A percentile compares a stretch with the other conserved stretches of the same genome.
Evolutionary conservation across 2,797 vertebrate genomes (phyloP).

Genomic region (Diplodus sargus): DNA sequence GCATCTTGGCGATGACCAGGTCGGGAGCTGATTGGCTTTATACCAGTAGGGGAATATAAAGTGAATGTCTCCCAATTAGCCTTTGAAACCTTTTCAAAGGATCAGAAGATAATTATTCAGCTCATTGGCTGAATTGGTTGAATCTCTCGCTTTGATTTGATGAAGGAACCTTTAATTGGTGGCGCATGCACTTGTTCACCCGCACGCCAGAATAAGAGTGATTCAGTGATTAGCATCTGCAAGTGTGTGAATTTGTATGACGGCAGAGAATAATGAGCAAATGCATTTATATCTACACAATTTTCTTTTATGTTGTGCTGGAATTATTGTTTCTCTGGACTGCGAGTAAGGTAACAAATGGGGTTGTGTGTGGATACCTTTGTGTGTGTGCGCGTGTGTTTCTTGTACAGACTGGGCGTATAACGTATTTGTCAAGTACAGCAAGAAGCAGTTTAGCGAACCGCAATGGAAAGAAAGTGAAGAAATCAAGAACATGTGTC

Average conservation of each 20-base stretch:
- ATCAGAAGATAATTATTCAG: conserved; percentile 46
- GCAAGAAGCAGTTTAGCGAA: too few relatives aligned
- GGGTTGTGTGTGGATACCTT: neutral
- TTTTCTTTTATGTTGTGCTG: too few relatives aligned
- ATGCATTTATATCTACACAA: conserved; percentile 9
- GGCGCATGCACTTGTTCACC: neutral
- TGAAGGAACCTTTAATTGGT: conserved; percentile 42
- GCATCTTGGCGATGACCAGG: conserved; percentile 20
- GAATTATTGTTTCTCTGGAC: neutral
- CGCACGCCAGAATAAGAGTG: neutral
- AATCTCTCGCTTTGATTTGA: conserved; percentile 45
- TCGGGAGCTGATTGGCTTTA: conserved; percentile 33
- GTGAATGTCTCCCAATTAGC: conserved; percentile 21
- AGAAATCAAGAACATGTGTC: too few relatives aligned
- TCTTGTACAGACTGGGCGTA: neutral
- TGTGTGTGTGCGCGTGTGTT: neutral
- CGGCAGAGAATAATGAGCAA: neutral
- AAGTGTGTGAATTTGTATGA: conserved; percentile 6
- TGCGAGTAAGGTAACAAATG: neutral
- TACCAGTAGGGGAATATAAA: neutral
- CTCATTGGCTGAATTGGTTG: conserved; percentile 47
- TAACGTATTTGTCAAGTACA: too few relatives aligned
- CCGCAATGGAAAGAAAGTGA: too few relatives aligned
- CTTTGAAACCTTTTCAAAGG: conserved; percentile 38
- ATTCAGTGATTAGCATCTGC: neutral